Percentiles rank a stretch among this genome's conserved stretches.
Evolutionary conservation across 2,888 invertebrate genomes (phyloP).

Genomic region (Copidosoma aretas): DNA sequence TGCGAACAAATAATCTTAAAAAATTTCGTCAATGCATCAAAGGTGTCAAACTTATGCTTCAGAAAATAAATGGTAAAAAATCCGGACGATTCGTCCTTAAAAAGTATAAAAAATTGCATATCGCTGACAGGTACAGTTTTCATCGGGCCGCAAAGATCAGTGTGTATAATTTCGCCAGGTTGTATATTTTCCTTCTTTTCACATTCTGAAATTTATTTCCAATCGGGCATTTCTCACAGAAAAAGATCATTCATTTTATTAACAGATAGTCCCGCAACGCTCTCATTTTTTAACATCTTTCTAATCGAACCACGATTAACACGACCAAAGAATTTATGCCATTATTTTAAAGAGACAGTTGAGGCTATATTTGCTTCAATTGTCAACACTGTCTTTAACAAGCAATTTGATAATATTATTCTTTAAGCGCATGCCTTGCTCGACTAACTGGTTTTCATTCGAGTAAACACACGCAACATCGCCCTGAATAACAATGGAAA

Average conservation of each 20-base stretch:
- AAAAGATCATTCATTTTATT: not conserved
- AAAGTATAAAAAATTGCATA: slow-evolving; percentile 22
- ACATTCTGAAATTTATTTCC: slow-evolving; percentile 34
- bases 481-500: not conserved
- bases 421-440: slow-evolving; percentile 18
- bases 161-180: slow-evolving; percentile 42
- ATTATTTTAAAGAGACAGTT: slow-evolving; percentile 12
- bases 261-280: not conserved
- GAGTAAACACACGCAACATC: not conserved
- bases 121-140: slow-evolving; percentile 42
- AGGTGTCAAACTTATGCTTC: slow-evolving; percentile 38
- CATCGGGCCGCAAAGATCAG: slow-evolving; percentile 47
- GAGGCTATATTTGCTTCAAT: not conserved
- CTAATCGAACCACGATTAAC: not conserved
- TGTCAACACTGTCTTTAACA: slow-evolving; percentile 32
- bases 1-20: slow-evolving; percentile 33
- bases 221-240: slow-evolving; percentile 4
- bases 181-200: not conserved
- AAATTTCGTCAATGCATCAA: slow-evolving; percentile 26
- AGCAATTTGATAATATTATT: slow-evolving; percentile 33
- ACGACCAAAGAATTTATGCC: not conserved
- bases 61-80: slow-evolving; percentile 35
- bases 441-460: not conserved
- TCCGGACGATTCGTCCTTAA: slow-evolving; percentile 30
- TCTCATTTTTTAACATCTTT: not conserved